These are phyloP conservation scores for Xenopus borealis DNA, from an alignment of 2,113 vertebrate genomes.

Conservation along the genomic window DNA sequence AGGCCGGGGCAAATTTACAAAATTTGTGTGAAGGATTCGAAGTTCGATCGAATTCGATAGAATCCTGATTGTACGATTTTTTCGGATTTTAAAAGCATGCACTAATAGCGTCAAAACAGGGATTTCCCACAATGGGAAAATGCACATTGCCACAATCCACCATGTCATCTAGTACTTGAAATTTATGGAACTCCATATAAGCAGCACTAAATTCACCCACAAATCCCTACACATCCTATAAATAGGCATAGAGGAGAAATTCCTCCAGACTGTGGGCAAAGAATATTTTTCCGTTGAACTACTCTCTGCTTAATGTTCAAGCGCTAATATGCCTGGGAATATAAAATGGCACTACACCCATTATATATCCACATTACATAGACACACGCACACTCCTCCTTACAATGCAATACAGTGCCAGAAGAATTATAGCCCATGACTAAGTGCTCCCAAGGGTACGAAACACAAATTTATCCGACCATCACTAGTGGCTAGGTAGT, in stretches of 20 bases:
- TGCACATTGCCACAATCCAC: neutral
- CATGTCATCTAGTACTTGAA: neutral
- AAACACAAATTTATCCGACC: too few relatives aligned
- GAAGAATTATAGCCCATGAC: too few relatives aligned
- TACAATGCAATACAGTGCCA: neutral
- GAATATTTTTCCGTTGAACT: neutral
- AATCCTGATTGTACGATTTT: too few relatives aligned
- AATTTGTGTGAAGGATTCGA: too few relatives aligned
- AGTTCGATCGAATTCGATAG: too few relatives aligned
- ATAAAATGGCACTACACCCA: too few relatives aligned
- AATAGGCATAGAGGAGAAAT: neutral
- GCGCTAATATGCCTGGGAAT: neutral
- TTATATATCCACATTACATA: neutral
- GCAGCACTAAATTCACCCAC: neutral
- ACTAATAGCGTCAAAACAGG: neutral
- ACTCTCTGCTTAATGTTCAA: constrained; percentile 1
- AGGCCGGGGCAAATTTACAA: too few relatives aligned
- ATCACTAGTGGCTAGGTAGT: too few relatives aligned
- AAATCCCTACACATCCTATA: constrained; percentile 1
- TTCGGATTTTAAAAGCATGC: constrained; percentile 18
- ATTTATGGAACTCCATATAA: constrained; percentile 8
- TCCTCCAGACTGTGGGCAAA: neutral
- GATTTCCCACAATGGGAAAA: constrained; percentile 37
- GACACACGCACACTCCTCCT: neutral
- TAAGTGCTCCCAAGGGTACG: too few relatives aligned